phyloP scores from a whole-genome alignment of 2,888 invertebrate genomes.

The Drosophila subsilvestris region DNA sequence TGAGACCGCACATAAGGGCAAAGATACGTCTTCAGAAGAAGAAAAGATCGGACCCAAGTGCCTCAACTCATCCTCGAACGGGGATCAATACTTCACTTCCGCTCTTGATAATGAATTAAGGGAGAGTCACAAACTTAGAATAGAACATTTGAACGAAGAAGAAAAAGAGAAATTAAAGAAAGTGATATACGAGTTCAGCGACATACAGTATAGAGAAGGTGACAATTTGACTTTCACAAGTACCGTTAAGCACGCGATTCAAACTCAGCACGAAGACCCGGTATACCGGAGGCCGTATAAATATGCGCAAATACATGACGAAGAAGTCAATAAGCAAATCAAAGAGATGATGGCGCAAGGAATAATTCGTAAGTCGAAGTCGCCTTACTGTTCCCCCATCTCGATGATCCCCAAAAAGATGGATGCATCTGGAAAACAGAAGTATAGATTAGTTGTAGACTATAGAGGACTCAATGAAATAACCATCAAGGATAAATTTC shows the following conservation, averaged over 20 bases:
- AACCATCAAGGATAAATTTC: slow-evolving; percentile 20
- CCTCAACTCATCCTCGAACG: too few relatives aligned
- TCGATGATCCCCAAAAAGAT: neutral
- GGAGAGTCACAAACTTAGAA: too few relatives aligned
- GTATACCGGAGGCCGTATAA: neutral
- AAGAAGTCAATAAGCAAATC: neutral
- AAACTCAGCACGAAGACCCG: neutral
- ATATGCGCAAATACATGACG: neutral
- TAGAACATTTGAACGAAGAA: too few relatives aligned
- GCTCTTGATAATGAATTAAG: too few relatives aligned
- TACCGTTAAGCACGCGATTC: neutral
- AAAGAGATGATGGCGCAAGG: neutral
- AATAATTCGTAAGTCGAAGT: slow-evolving; percentile 4
- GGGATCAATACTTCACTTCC: too few relatives aligned
- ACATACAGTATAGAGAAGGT: neutral
- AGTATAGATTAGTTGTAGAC: slow-evolving; percentile 29
- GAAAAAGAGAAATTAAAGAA: neutral
- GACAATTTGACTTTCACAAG: neutral
- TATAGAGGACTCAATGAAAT: slow-evolving; percentile 25
- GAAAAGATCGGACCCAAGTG: too few relatives aligned
- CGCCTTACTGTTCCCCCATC: slow-evolving; percentile 2
- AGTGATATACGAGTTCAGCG: neutral
- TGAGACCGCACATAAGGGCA: too few relatives aligned
- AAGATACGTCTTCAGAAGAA: too few relatives aligned
- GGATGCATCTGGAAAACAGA: slow-evolving; percentile 7